Conservation (phyloP, 2,113 vertebrate genomes). For the Excalfactoria chinensis region DNA sequence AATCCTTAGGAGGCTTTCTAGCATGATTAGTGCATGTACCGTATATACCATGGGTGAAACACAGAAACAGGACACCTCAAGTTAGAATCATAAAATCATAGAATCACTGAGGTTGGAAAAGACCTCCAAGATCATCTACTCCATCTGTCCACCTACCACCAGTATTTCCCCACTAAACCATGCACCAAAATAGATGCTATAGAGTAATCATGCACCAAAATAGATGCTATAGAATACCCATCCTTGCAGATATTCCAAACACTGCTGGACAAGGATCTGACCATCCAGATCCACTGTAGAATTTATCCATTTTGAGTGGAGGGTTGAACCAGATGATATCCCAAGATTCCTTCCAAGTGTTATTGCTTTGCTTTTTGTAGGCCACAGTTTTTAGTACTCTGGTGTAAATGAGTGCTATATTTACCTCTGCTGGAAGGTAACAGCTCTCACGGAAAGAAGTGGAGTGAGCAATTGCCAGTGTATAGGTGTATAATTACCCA, state of each 20-base stretch:
- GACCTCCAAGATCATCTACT: too few relatives aligned
- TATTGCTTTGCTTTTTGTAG: background rate
- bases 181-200: background rate
- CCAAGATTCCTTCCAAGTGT: background rate
- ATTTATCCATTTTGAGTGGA: background rate
- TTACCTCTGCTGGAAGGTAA: background rate
- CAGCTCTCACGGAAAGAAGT: background rate
- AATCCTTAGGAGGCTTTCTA: background rate
- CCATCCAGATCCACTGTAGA: background rate
- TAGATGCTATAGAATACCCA: background rate
- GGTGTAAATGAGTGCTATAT: background rate
- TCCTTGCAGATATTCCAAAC: background rate
- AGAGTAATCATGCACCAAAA: too few relatives aligned
- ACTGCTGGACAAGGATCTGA: background rate
- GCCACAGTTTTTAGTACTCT: background rate
- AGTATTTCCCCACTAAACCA: too few relatives aligned
- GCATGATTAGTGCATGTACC: accelerated
- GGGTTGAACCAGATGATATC: background rate
- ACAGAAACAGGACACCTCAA: background rate
- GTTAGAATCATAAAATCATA: too few relatives aligned
- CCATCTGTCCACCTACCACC: too few relatives aligned
- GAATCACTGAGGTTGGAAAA: too few relatives aligned
- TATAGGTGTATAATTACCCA: background rate
- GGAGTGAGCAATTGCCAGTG: background rate
- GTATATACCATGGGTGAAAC: background rate